phyloP scores from a whole-genome alignment of 2,113 vertebrate species.

The Ammodytes marinus region DNA sequence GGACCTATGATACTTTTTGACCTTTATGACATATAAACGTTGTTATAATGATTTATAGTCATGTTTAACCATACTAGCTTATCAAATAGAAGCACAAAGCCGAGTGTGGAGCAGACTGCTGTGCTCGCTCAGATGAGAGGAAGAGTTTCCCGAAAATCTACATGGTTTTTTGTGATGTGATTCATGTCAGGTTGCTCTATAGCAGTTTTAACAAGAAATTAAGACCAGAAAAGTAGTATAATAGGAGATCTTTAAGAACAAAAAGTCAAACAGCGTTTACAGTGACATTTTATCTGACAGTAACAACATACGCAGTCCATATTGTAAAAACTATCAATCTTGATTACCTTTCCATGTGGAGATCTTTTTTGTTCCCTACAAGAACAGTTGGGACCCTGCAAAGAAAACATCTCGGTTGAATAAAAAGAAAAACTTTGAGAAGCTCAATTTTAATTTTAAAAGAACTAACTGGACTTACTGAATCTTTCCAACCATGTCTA shows the following conservation, averaged over 20 bases:
- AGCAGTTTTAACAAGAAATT: too few relatives aligned
- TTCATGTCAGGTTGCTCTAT: too few relatives aligned
- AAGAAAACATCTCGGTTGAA: slow-evolving; percentile 14
- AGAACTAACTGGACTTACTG: slow-evolving; percentile 79
- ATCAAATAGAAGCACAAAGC: too few relatives aligned
- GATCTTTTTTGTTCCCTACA: slow-evolving; percentile 91
- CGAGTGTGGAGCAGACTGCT: too few relatives aligned
- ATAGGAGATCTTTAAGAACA: neutral
- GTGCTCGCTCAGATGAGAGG: too few relatives aligned
- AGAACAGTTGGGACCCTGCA: slow-evolving; percentile 90
- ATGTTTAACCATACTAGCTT: too few relatives aligned
- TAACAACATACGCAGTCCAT: neutral
- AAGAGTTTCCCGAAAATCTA: too few relatives aligned
- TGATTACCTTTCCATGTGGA: slow-evolving; percentile 88
- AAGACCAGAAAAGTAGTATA: too few relatives aligned
- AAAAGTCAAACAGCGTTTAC: neutral
- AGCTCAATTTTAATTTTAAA: neutral
- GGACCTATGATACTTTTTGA: too few relatives aligned
- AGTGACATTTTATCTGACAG: neutral
- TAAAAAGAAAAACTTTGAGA: neutral
- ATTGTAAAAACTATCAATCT: neutral
- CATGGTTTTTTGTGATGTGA: too few relatives aligned
- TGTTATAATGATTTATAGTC: too few relatives aligned
- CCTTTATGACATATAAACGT: too few relatives aligned
- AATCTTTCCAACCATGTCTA: slow-evolving; percentile 88